Base-by-base conservation (phyloP, 1,140 invertebrate species). In the Calliopsis andreniformis region DNA sequence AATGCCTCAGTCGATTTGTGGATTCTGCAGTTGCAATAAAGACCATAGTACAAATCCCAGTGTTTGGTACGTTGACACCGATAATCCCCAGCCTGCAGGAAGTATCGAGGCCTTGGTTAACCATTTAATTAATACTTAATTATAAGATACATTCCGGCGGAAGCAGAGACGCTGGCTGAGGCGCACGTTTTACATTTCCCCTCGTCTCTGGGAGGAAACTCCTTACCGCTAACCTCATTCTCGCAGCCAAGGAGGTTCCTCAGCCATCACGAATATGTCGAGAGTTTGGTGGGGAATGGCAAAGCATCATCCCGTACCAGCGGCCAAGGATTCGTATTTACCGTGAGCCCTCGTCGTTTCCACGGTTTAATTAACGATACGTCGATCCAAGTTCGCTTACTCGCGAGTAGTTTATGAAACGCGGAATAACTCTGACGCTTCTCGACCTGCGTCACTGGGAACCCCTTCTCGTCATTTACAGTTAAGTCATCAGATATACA, bases 281-380 rank as follows among this genome's bases (percentile, higher is more conserved):
- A 62, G 58, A 49, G 43, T 49, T 71, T 5, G 10, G 16, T 14
- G 16, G 30, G 55, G 23, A 32, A 47, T 5, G 59, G 59, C 14
- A 39, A 16, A 18, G 23, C 18, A 25, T 23, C 42, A 47, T 53
- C 32, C n/a, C n/a, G n/a, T 55, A 32, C 12, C 45, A 16, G n/a
- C 32, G 47, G n/a, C 39, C 47, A 25, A 30, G 35, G 25, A 32
- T 66, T n/a, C 35, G 61, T 73, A 73, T 73, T 73, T 64, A 66
- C 70, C 61, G n/a, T 64, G 70, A 73, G 66, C 47, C 20, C 53
- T 25, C 20, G 30, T 2, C 42, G 51, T 76, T 76, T 58, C 51
- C 53, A 43, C 23, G 32, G 39, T 59, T 76, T 76, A 68, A 58
- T 68, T 76, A 67, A 68, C 62, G 43, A 28, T 16, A 66, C 39